A percentile compares a stretch with the other conserved stretches of the same genome.
These are phyloP conservation scores for Tenebrio molitor DNA, from an alignment of 1,140 invertebrate species.

Conservation along the genomic window DNA sequence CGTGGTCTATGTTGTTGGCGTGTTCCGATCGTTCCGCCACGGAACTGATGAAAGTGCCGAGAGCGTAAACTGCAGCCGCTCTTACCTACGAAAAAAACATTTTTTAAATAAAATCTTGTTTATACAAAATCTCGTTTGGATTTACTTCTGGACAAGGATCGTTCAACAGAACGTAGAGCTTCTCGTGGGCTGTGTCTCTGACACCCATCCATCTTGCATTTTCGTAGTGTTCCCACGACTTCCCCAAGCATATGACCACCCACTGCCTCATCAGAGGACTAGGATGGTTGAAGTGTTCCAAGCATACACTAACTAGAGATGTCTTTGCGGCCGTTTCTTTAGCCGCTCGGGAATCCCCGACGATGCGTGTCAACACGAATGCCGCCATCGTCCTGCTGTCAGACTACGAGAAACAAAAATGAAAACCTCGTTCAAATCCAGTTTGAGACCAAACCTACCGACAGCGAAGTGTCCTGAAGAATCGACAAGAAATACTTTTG, in stretches of 20 bases:
- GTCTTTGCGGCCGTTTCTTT: conserved; percentile 91
- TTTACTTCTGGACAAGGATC: conserved; percentile 89
- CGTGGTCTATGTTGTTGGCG: conserved; percentile 93
- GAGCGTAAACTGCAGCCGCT: conserved; percentile 90
- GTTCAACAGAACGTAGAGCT: conserved; percentile 84
- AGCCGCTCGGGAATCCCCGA: conserved; percentile 88
- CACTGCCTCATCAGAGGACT: conserved; percentile 84
- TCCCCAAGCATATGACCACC: conserved; percentile 93
- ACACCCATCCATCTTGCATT: conserved; percentile 96
- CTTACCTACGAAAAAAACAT: conserved; percentile 76
- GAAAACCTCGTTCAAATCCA: neutral
- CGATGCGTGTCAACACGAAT: conserved; percentile 93
- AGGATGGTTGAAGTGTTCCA: conserved; percentile 81
- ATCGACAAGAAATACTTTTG: conserved; percentile 96
- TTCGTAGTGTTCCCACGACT: conserved; percentile 94
- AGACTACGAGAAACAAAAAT: conserved; percentile 70
- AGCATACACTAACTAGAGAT: conserved; percentile 88
- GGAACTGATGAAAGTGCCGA: conserved; percentile 93
- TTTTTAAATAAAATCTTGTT: conserved; percentile 25
- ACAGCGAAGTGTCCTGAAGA: conserved; percentile 86
- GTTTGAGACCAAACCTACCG: conserved; percentile 71
- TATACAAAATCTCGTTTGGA: too few species aligned
- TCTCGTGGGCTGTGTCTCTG: conserved; percentile 95
- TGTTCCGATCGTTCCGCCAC: conserved; percentile 86
- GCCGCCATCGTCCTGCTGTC: conserved; percentile 91